phyloP scores from a whole-genome alignment of 2,113 vertebrate species.

The Ammodramus savannarum region DNA sequence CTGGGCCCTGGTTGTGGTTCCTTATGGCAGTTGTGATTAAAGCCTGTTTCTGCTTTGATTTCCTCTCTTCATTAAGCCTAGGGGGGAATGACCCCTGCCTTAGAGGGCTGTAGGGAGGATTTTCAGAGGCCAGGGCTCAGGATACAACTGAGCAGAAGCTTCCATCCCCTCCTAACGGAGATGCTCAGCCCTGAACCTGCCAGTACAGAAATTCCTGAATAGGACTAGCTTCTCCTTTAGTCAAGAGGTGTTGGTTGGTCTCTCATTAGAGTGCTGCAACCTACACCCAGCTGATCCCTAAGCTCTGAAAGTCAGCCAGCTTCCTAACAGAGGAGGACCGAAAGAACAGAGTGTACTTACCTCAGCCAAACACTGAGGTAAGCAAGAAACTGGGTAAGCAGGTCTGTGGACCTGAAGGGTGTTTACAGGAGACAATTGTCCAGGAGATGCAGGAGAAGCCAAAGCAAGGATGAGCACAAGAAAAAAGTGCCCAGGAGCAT shows the following conservation, averaged over 20 bases:
- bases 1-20: background rate
- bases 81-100: background rate
- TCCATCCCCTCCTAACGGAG: background rate
- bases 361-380: background rate
- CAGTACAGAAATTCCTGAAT: background rate
- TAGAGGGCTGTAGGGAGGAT: background rate
- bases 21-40: background rate
- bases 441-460: background rate
- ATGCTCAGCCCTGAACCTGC: background rate
- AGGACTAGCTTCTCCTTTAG: background rate
- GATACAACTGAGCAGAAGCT: background rate
- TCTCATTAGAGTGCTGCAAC: background rate
- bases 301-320: conserved; percentile 10
- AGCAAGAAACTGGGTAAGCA: conserved; percentile 26
- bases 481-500: background rate
- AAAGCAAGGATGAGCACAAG: background rate
- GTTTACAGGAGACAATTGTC: background rate
- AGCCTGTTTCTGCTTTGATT: background rate
- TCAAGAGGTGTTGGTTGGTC: background rate
- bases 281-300: background rate
- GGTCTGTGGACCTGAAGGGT: background rate
- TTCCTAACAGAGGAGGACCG: background rate
- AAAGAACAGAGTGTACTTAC: background rate
- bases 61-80: background rate
- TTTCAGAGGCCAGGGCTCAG: background rate